phyloP scores from a whole-genome alignment of 2,888 invertebrate genomes.

The Pemphredon lugubris region DNA sequence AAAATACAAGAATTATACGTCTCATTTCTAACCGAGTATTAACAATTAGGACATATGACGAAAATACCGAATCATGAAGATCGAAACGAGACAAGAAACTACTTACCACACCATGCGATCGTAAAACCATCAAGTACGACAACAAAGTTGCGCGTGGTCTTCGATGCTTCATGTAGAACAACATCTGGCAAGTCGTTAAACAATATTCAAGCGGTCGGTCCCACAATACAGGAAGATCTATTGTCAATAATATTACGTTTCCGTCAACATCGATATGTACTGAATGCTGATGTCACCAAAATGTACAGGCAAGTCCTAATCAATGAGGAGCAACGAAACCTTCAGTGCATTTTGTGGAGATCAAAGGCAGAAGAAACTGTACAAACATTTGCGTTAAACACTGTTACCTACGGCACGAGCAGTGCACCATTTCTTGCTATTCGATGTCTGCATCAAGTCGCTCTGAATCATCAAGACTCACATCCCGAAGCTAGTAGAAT shows the following conservation, averaged over 20 bases:
- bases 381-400: not conserved
- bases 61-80: too few relatives aligned
- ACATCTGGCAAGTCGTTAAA: not conserved
- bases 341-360: not conserved
- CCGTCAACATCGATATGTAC: not conserved
- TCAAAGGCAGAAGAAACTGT: not conserved
- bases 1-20: too few relatives aligned
- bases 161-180: slow-evolving; percentile 7
- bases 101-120: slow-evolving; percentile 23
- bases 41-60: too few relatives aligned
- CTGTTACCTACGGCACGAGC: not conserved
- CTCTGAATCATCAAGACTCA: not conserved
- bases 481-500: not conserved
- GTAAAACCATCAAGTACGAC: slow-evolving; percentile 6
- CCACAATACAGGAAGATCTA: slow-evolving; percentile 1
- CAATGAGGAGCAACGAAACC: not conserved
- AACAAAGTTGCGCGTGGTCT: slow-evolving; percentile 9
- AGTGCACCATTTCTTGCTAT: slow-evolving; percentile 2
- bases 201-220: not conserved
- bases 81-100: too few relatives aligned
- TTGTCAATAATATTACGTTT: not conserved
- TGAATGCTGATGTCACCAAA: slow-evolving; percentile 11
- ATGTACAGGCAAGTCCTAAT: not conserved
- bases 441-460: not conserved
- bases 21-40: too few relatives aligned